phyloP scores from a whole-genome alignment of 30 jellyfish, hydroid and myxozoan species.

The Cassiopea andromeda region DNA sequence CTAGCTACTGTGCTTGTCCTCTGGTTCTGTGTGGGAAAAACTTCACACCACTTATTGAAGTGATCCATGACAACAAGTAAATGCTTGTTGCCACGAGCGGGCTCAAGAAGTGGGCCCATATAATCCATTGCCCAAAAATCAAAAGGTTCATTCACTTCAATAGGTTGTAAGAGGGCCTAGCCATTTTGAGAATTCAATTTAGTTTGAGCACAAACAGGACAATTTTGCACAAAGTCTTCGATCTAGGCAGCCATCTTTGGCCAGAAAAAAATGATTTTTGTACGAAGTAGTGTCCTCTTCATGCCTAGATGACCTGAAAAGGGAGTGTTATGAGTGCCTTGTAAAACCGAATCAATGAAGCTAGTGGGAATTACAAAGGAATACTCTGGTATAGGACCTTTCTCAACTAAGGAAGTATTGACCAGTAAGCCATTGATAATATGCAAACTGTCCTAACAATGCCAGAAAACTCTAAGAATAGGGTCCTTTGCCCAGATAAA shows the following conservation, averaged over 20 bases:
- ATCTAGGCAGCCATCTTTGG: constrained; percentile 22
- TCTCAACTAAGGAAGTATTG: not conserved
- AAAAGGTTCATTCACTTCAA: constrained; percentile 55
- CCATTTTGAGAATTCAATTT: not conserved
- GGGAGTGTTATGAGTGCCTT: constrained; percentile 32
- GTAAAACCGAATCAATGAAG: constrained; percentile 9
- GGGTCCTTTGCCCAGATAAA: constrained; percentile 47
- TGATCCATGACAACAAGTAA: constrained; percentile 67
- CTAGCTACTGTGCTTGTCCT: constrained; percentile 65
- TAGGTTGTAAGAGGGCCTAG: constrained; percentile 29
- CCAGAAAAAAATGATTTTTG: constrained; percentile 17
- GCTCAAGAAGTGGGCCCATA: constrained; percentile 50
- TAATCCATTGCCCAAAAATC: constrained; percentile 28
- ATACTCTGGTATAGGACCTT: constrained; percentile 3
- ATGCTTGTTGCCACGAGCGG: constrained; percentile 61
- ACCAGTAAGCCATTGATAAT: constrained; percentile 49
- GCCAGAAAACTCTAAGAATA: constrained; percentile 43
- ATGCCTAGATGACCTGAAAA: constrained; percentile 18
- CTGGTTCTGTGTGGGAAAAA: constrained; percentile 48
- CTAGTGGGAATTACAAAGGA: constrained; percentile 29
- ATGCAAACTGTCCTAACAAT: constrained; percentile 32
- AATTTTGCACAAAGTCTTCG: not conserved
- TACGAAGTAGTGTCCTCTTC: constrained; percentile 8
- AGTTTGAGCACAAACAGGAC: constrained; percentile 23
- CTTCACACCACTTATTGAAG: constrained; percentile 72